Evolutionary conservation across 2,888 invertebrate species (phyloP), one percentile per base, ranked within the genome.

Genomic region (Chrysodeixis includens): DNA sequence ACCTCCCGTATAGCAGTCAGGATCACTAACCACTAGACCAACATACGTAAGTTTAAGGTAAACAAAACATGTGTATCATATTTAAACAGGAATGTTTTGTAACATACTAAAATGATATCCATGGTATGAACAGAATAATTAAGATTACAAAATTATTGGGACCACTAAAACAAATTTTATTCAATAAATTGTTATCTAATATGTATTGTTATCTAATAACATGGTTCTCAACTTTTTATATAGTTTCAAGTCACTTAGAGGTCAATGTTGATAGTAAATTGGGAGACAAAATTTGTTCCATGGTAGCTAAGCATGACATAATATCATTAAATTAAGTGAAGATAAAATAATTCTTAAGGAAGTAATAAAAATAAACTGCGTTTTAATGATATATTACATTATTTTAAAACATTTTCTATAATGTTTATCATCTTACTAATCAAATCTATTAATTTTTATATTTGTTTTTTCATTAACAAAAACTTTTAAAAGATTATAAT

Each of bases 281-380:
- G 40, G n/a, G 40, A n/a, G 40, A n/a, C 40, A 40, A 40, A n/a
- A 40, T n/a, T 40, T n/a, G 5, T 4, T n/a, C 10, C 3, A 12
- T 35, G 4, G 14, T 9, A 35, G 4, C 3, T 2, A 14, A 14
- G 35, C 5, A 35, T 12, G 35, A 6, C 6, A n/a, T 40, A 4
- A 5, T 0, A n/a, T 14, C n/a, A n/a, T n/a, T 40, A 26, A 4
- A 4, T 26, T 26, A 26, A 26, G 26, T n/a, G 6, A 26, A 26
- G 2, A 4, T 26, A 2, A 26, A 4, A 26, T 26, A 4, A 26
- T 26, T 26, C 26, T 26, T 26, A 6, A 26, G 26, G 2, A 26
- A 26, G 26, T 26, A 35, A 40, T 40, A n/a, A n/a, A 30, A 56
- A 66, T 62, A 40, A 18, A 1, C 56, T 22, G n/a, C n/a, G n/a